These are phyloP conservation scores for Cryptocephalus moraei DNA, from an alignment of 2,888 invertebrate species.

Conservation along the genomic window DNA sequence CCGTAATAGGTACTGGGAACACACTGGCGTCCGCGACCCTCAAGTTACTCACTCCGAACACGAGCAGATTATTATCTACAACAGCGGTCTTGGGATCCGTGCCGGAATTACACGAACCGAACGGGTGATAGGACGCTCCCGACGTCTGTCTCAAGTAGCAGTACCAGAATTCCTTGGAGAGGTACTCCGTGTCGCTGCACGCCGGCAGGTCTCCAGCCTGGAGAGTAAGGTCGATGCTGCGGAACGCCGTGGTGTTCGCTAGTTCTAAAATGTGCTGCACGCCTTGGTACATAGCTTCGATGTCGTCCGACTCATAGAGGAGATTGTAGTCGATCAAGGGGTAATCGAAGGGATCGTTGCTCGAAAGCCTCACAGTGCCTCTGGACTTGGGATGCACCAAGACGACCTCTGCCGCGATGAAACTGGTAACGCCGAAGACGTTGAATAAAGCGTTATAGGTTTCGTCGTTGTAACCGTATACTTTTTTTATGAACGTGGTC, in stretches of 20 bases:
- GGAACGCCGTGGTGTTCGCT: neutral
- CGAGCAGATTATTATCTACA: neutral
- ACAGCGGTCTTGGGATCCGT: neutral
- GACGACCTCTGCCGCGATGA: neutral
- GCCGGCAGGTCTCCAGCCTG: neutral
- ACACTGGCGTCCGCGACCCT: neutral
- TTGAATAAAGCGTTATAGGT: neutral
- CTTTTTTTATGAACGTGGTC: neutral
- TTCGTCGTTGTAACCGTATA: neutral
- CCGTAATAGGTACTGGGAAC: neutral
- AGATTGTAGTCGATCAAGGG: neutral
- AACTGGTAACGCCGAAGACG: neutral
- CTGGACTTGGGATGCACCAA: neutral
- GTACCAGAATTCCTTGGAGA: neutral
- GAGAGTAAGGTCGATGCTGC: neutral
- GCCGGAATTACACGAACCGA: neutral
- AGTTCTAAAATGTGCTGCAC: neutral
- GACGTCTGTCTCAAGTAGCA: neutral
- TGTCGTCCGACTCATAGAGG: neutral
- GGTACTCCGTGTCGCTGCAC: neutral
- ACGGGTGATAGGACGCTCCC: neutral
- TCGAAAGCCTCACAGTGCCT: neutral
- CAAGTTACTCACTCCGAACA: neutral
- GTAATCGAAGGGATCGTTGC: neutral
- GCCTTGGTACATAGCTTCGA: neutral